Conservation (phyloP, 2,888 invertebrate species). For the Oegoconia quadripuncta region DNA sequence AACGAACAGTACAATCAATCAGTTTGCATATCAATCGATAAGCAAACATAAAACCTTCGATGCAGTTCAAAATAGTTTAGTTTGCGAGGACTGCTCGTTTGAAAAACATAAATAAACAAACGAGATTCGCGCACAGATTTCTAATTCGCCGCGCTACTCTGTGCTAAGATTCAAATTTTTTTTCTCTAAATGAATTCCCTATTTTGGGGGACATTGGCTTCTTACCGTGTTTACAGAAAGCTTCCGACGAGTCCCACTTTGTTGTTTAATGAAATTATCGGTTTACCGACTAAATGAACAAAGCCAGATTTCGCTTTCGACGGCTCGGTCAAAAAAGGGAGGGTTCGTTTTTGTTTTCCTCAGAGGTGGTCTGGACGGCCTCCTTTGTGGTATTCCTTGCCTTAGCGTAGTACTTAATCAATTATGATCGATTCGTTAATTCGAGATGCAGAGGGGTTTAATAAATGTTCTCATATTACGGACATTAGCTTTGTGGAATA, state of each 20-base stretch:
- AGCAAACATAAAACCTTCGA: too few relatives aligned
- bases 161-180: constrained; percentile 61
- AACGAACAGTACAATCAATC: too few relatives aligned
- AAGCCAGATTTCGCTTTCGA: constrained; percentile 74
- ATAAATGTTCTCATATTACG: constrained; percentile 21
- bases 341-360: constrained; percentile 63
- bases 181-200: constrained; percentile 72
- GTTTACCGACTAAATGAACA: constrained; percentile 79
- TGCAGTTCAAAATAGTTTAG: constrained; percentile 29
- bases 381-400: constrained; percentile 66
- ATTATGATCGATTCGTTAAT: constrained; percentile 77
- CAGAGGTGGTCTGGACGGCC: constrained; percentile 57
- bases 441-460: constrained; percentile 62
- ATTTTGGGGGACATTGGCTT: constrained; percentile 77
- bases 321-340: constrained; percentile 64
- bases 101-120: constrained; percentile 36
- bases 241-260: constrained; percentile 70
- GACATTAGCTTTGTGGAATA: not conserved
- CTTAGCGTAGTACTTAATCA: constrained; percentile 69
- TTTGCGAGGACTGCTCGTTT: too few relatives aligned
- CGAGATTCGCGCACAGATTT: constrained; percentile 37
- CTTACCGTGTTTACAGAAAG: constrained; percentile 73
- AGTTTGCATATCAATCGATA: too few relatives aligned
- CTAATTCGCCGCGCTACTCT: constrained; percentile 57
- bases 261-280: constrained; percentile 80